A percentile compares a stretch with the other conserved stretches of the same genome.
phyloP scores from a whole-genome alignment of 2,113 vertebrate species.

The Hiodon alosoides region DNA sequence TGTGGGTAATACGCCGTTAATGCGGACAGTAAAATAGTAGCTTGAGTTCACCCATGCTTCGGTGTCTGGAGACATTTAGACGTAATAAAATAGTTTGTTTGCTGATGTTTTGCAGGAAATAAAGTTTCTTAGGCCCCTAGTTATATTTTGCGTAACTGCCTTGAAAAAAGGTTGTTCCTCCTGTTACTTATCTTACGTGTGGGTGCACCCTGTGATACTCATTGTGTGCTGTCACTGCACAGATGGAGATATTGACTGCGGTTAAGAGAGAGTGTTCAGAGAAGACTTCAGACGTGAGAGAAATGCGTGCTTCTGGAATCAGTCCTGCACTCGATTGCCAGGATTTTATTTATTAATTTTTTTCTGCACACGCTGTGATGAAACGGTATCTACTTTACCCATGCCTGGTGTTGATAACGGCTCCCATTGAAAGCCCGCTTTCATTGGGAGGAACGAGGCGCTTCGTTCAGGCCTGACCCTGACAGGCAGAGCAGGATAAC shows the following conservation, averaged over 20 bases:
- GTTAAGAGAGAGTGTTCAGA: not conserved
- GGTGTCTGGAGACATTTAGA: too few species aligned
- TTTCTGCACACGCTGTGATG: not conserved
- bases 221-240: not conserved
- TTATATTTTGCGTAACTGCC: too few species aligned
- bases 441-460: not conserved
- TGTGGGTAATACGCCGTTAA: not conserved
- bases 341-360: not conserved
- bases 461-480: not conserved
- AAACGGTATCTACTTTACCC: not conserved
- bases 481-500: not conserved
- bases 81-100: too few species aligned
- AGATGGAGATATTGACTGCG: not conserved
- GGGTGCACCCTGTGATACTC: not conserved
- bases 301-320: not conserved
- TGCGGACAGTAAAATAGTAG: not conserved
- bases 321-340: not conserved
- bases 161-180: too few species aligned
- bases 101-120: not conserved
- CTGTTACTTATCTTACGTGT: too few species aligned
- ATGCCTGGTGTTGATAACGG: not conserved
- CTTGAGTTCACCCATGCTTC: too few species aligned
- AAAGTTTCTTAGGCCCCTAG: not conserved
- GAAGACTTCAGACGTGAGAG: not conserved
- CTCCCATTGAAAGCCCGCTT: not conserved